A percentile compares a stretch with the other conserved stretches of the same genome.
Conservation (phyloP, 2,888 invertebrate species). For the Andrena hattorfiana region DNA sequence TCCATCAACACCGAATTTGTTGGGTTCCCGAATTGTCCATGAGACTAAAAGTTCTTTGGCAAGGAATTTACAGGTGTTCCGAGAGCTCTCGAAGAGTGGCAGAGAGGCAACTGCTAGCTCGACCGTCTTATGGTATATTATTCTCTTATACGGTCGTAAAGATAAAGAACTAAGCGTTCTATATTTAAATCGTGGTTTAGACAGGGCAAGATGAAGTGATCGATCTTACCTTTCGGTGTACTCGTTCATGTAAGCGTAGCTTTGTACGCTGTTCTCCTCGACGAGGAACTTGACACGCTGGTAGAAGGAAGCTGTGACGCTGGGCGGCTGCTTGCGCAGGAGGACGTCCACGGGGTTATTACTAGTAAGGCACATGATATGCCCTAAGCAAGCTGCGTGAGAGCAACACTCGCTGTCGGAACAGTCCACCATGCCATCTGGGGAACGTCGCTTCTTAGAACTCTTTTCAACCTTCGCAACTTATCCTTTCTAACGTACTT, state of each 20-base stretch:
- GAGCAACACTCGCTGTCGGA: slow-evolving; percentile 99
- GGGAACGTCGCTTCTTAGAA: slow-evolving; percentile 52
- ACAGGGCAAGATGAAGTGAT: slow-evolving; percentile 64
- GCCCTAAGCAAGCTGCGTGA: slow-evolving; percentile 93
- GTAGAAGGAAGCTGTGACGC: slow-evolving; percentile 98
- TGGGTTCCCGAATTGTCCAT: background rate
- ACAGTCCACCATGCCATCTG: slow-evolving; percentile 99
- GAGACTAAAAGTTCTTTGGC: background rate
- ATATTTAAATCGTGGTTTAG: slow-evolving; percentile 53
- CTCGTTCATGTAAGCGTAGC: slow-evolving; percentile 98
- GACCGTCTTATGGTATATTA: slow-evolving; percentile 48
- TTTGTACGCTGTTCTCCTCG: slow-evolving; percentile 99
- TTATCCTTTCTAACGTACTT: background rate
- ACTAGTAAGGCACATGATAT: slow-evolving; percentile 97
- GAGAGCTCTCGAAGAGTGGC: background rate
- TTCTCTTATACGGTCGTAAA: slow-evolving; percentile 65
- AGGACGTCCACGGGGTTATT: slow-evolving; percentile 99
- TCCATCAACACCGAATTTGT: too few relatives aligned
- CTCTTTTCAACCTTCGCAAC: background rate
- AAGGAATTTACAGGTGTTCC: background rate
- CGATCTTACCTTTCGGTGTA: slow-evolving; percentile 98
- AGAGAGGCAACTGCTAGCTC: slow-evolving; percentile 42
- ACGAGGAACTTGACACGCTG: slow-evolving; percentile 99
- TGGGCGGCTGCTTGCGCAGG: slow-evolving; percentile 97
- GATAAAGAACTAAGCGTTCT: slow-evolving; percentile 70